These are phyloP conservation scores for Pangasianodon gigas DNA, from an alignment of 2,113 vertebrate genomes.

Conservation along the genomic window DNA sequence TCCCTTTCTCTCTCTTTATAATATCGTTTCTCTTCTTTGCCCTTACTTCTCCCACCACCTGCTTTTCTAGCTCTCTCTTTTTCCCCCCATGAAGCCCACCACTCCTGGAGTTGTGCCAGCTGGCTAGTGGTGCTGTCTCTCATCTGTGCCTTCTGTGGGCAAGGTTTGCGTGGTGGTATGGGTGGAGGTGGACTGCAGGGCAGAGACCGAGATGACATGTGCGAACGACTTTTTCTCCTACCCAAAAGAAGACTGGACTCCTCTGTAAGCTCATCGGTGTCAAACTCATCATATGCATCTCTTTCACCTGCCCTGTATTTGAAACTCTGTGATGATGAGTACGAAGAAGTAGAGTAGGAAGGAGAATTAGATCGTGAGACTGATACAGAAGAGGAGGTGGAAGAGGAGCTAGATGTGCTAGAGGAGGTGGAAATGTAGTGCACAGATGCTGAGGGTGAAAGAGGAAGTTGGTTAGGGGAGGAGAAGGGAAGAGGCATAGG, in stretches of 20 bases:
- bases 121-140: constrained; percentile 70
- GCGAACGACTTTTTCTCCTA: constrained; percentile 68
- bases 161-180: constrained; percentile 75
- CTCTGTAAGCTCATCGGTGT: constrained; percentile 74
- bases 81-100: constrained; percentile 78
- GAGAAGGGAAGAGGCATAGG: constrained; percentile 73
- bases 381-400: constrained; percentile 69
- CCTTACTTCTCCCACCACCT: constrained; percentile 35
- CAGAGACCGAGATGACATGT: constrained; percentile 73
- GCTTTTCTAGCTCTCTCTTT: constrained; percentile 61
- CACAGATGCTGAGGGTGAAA: constrained; percentile 71
- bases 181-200: constrained; percentile 77
- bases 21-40: constrained; percentile 68
- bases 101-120: constrained; percentile 76
- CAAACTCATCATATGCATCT: constrained; percentile 67
- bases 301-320: constrained; percentile 68
- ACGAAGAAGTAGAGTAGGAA: constrained; percentile 71
- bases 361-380: constrained; percentile 72
- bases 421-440: constrained; percentile 73
- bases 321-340: constrained; percentile 75
- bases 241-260: constrained; percentile 77
- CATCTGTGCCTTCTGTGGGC: constrained; percentile 61
- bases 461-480: constrained; percentile 73
- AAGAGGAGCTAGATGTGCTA: constrained; percentile 73
- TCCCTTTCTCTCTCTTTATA: constrained; percentile 75